Percentiles rank a stretch among this genome's conserved stretches.
These are phyloP conservation scores for Melanophora roralis DNA, from an alignment of 2,888 invertebrate genomes.

Conservation along the genomic window DNA sequence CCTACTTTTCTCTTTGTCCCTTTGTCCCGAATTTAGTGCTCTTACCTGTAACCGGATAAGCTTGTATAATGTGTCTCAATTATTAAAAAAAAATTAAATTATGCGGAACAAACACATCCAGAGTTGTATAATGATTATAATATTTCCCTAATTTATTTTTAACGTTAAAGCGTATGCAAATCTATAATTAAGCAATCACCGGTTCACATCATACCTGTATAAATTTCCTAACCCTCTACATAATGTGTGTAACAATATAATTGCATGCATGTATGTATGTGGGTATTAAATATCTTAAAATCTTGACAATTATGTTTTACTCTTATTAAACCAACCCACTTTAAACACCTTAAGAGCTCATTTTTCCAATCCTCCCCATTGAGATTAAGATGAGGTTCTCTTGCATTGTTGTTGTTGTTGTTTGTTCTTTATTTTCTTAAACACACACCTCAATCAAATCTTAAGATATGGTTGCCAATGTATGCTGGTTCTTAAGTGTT, in stretches of 20 bases:
- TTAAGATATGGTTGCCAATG: conserved; percentile 9
- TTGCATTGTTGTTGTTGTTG: conserved; percentile 41
- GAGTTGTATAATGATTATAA: too few species aligned
- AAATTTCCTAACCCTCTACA: conserved; percentile 4
- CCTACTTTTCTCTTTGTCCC: too few species aligned
- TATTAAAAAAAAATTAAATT: too few species aligned
- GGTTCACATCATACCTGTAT: conserved; percentile 34
- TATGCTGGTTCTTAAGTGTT: conserved; percentile 57
- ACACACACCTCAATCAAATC: conserved; percentile 14
- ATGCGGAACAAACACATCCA: too few species aligned
- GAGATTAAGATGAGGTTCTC: background rate
- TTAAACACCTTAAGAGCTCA: conserved; percentile 57
- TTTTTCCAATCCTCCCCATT: conserved; percentile 29
- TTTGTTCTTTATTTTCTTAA: conserved; percentile 8
- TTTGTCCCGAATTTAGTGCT: too few species aligned
- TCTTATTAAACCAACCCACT: conserved; percentile 57
- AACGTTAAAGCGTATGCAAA: conserved; percentile 20
- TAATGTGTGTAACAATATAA: too few species aligned
- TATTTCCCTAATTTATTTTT: too few species aligned
- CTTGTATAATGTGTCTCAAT: too few species aligned
- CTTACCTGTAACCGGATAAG: too few species aligned
- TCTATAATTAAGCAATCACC: conserved; percentile 2
- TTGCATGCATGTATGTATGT: background rate
- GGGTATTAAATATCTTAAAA: conserved; percentile 1
- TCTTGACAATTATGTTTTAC: conserved; percentile 34